A percentile compares a stretch with the other conserved stretches of the same genome.
These are phyloP conservation scores for Halocynthia aurantium DNA, from an alignment of 23 tunicate genomes.

Conservation along the genomic window DNA sequence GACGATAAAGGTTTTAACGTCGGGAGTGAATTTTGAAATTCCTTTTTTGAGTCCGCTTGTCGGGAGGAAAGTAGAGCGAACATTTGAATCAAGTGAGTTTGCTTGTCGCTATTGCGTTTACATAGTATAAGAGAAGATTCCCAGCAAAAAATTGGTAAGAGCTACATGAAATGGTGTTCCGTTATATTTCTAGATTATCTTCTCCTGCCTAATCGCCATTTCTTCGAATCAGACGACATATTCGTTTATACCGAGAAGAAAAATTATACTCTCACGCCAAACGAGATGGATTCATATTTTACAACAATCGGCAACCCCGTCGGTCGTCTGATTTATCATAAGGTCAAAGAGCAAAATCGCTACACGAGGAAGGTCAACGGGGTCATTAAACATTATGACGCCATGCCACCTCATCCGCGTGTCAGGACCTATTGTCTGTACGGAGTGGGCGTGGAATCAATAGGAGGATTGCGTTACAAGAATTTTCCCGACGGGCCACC, in stretches of 20 bases:
- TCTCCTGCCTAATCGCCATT: slow-evolving; percentile 22
- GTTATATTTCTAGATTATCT: slow-evolving; percentile 30
- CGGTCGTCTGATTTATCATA: not conserved
- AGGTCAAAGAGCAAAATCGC: slow-evolving; percentile 1
- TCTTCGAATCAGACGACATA: slow-evolving; percentile 7
- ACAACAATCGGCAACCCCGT: not conserved
- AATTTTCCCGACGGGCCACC: slow-evolving; percentile 60
- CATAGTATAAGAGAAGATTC: not conserved
- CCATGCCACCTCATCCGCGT: slow-evolving; percentile 35
- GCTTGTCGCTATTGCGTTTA: not conserved
- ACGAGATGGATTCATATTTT: slow-evolving; percentile 3
- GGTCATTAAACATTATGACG: not conserved
- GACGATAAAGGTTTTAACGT: slow-evolving; percentile 31
- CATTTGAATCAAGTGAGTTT: slow-evolving; percentile 48
- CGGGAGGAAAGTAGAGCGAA: slow-evolving; percentile 29
- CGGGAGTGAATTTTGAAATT: slow-evolving; percentile 56
- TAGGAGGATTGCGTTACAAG: slow-evolving; percentile 18
- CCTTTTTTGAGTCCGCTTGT: slow-evolving; percentile 35
- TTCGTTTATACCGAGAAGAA: slow-evolving; percentile 32
- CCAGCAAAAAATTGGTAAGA: not conserved
- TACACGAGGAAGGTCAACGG: slow-evolving; percentile 24
- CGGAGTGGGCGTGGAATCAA: slow-evolving; percentile 32
- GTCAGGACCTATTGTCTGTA: slow-evolving; percentile 50
- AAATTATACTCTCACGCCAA: slow-evolving; percentile 19
- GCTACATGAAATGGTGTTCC: not conserved